Percentiles rank a stretch among this genome's conserved stretches.
These are phyloP conservation scores for Drosophila punjabiensis DNA, from an alignment of 1,140 invertebrate genomes.

Conservation along the genomic window DNA sequence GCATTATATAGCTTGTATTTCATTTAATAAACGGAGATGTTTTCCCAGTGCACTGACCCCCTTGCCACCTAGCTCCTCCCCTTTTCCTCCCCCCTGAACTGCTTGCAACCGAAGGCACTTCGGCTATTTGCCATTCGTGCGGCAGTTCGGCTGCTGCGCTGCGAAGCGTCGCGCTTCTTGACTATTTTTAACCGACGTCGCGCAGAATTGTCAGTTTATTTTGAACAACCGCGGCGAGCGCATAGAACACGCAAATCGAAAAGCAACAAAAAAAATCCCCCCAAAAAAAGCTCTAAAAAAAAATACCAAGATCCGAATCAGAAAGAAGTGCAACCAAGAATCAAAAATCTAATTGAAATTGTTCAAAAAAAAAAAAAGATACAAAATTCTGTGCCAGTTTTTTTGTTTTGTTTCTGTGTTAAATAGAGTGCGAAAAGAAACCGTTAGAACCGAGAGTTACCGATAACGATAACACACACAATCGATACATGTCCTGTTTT, in stretches of 20 bases:
- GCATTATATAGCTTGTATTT: not conserved
- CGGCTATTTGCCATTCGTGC: constrained; percentile 34
- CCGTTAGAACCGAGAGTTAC: not conserved
- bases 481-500: constrained; percentile 21
- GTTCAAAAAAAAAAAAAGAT: constrained; percentile 14
- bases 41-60: not conserved
- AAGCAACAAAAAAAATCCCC: not conserved
- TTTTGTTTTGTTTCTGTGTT: constrained; percentile 42
- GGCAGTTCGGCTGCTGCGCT: constrained; percentile 37
- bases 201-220: constrained; percentile 79
- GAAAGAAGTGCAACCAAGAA: constrained; percentile 26
- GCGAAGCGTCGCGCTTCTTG: constrained; percentile 33
- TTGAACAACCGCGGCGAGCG: constrained; percentile 76
- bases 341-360: constrained; percentile 15
- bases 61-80: no score
- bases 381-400: constrained; percentile 9
- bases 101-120: constrained; percentile 29
- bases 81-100: not conserved
- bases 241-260: constrained; percentile 69
- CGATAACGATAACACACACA: not conserved
- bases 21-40: no score
- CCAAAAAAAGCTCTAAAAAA: constrained; percentile 1
- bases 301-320: not conserved
- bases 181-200: constrained; percentile 74
- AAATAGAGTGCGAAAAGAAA: constrained; percentile 27